Evolutionary conservation across 1,140 invertebrate species (phyloP).

Genomic region (Drosophila parvula): DNA sequence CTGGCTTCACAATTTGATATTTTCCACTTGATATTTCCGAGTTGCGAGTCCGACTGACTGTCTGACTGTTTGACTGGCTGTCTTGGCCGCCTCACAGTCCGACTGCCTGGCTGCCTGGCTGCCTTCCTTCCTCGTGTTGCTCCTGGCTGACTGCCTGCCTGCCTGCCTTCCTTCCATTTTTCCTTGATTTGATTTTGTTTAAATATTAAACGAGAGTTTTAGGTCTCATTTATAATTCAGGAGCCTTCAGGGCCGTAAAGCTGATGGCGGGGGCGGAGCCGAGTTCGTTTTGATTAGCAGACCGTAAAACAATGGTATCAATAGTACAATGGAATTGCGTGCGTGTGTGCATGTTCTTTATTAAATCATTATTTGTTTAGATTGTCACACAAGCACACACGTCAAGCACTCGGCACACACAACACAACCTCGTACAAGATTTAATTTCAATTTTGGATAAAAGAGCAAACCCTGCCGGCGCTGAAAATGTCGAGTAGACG

Average conservation of each 20-base stretch:
- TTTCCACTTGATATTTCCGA: conserved; percentile 53
- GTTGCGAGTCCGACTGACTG: conserved; percentile 46
- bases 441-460: conserved; percentile 59
- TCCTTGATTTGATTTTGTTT: conserved; percentile 81
- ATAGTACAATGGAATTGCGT: conserved; percentile 70
- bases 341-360: conserved; percentile 54
- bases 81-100: conserved; percentile 40
- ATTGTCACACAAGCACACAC: conserved; percentile 51
- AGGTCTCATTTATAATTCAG: conserved; percentile 79
- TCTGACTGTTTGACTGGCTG: conserved; percentile 56
- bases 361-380: conserved; percentile 78
- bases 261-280: conserved; percentile 24
- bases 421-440: conserved; percentile 17
- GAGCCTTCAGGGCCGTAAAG: conserved; percentile 17
- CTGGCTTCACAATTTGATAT: conserved; percentile 51
- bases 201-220: conserved; percentile 82
- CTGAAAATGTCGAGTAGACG: conserved; percentile 26
- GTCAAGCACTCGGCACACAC: background rate
- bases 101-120: conserved; percentile 9
- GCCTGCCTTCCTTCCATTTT: conserved; percentile 49
- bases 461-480: conserved; percentile 52
- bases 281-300: conserved; percentile 76
- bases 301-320: conserved; percentile 75
- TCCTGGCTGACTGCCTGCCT: background rate
- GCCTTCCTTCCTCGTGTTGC: conserved; percentile 13